Conservation (phyloP, 2,888 invertebrate species). For the Synanthedon myopaeformis region DNA sequence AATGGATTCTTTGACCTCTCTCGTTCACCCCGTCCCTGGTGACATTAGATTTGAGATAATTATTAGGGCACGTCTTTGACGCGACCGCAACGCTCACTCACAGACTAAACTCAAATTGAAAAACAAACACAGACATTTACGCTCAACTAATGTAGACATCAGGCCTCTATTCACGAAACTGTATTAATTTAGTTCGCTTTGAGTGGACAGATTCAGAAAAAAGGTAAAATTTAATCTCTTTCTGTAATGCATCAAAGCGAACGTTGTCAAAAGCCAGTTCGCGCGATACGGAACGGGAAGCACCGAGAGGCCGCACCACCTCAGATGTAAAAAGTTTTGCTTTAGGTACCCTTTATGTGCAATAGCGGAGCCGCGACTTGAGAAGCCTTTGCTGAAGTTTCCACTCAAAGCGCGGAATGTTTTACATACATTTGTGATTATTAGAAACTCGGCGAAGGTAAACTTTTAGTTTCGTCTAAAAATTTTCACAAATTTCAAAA, state of each 20-base stretch:
- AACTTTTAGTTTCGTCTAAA: constrained; percentile 17
- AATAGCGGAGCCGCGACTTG: constrained; percentile 46
- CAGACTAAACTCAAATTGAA: constrained; percentile 18
- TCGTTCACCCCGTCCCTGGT: constrained; percentile 31
- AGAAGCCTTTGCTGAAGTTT: constrained; percentile 59
- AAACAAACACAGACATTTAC: constrained; percentile 6
- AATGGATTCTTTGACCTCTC: constrained; percentile 57
- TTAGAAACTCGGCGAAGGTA: constrained; percentile 31
- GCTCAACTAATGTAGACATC: constrained; percentile 8
- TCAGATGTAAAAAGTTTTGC: constrained; percentile 66
- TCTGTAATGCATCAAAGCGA: constrained; percentile 53
- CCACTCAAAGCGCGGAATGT: constrained; percentile 57
- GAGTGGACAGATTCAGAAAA: constrained; percentile 35
- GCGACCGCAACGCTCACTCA: constrained; percentile 23
- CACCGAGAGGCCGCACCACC: constrained; percentile 36
- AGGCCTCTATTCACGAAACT: constrained; percentile 30
- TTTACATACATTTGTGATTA: constrained; percentile 50
- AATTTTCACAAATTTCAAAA: constrained; percentile 3
- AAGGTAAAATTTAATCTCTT: constrained; percentile 53
- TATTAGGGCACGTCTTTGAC: constrained; percentile 38
- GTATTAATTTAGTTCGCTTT: constrained; percentile 45
- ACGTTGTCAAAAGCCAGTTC: constrained; percentile 58
- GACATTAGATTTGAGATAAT: constrained; percentile 26
- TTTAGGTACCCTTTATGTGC: constrained; percentile 59
- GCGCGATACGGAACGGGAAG: constrained; percentile 50